Evolutionary conservation across 2,113 vertebrate species (phyloP).

Genomic region (Benitochromis conjunctus): DNA sequence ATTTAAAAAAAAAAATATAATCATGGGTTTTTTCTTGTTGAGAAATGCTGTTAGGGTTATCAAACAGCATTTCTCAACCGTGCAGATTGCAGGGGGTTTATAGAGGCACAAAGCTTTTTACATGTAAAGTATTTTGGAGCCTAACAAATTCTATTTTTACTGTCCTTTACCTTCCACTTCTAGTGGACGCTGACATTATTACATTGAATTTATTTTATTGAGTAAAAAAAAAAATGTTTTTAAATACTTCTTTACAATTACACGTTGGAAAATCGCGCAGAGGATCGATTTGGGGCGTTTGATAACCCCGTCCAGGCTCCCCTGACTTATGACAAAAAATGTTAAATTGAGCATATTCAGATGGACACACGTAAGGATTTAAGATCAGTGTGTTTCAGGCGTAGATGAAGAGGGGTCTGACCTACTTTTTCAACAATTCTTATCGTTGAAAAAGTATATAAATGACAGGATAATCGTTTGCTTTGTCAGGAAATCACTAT

Average conservation of each 20-base stretch:
- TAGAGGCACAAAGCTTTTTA: neutral
- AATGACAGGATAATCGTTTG: neutral
- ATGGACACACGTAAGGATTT: neutral
- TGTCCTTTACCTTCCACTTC: neutral
- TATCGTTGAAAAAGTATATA: neutral
- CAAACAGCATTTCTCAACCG: neutral
- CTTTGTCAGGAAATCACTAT: neutral
- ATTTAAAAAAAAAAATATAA: neutral
- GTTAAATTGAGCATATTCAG: neutral
- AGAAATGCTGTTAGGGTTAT: neutral
- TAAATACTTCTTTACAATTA: neutral
- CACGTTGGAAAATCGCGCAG: neutral
- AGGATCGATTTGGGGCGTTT: neutral
- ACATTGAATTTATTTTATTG: neutral
- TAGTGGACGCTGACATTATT: neutral
- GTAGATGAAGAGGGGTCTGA: neutral
- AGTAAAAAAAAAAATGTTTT: neutral
- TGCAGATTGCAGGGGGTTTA: neutral
- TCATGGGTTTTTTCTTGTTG: neutral
- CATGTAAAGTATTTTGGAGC: neutral
- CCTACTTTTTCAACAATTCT: neutral
- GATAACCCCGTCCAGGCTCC: neutral
- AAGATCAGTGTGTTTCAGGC: neutral
- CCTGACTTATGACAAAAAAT: neutral
- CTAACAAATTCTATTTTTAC: neutral